phyloP scores from a whole-genome alignment of 2,888 invertebrate genomes.

The Drosophila austrosaltans region DNA sequence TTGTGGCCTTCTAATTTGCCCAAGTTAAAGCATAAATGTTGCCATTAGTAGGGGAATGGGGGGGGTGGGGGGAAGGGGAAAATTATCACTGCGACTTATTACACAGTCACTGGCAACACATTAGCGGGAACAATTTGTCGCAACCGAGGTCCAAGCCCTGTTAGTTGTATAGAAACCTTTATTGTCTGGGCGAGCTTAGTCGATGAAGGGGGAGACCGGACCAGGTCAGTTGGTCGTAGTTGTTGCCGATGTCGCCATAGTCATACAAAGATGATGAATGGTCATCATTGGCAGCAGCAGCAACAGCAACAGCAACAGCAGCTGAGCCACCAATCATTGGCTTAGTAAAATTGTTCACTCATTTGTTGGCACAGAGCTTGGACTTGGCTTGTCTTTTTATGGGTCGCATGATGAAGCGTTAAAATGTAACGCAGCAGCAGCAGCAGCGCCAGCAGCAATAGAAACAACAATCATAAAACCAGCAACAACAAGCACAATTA shows the following conservation, averaged over 20 bases:
- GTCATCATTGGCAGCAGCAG: constrained; percentile 44
- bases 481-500: constrained; percentile 63
- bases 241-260: constrained; percentile 37
- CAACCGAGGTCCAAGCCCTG: constrained; percentile 23
- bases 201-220: constrained; percentile 31
- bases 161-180: constrained; percentile 26
- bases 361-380: constrained; percentile 45
- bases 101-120: constrained; percentile 47
- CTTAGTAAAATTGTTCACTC: constrained; percentile 62
- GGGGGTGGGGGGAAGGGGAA: neutral
- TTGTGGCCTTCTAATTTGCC: constrained; percentile 14
- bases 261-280: constrained; percentile 70
- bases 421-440: constrained; percentile 70
- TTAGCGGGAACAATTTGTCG: constrained; percentile 53
- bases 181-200: constrained; percentile 57
- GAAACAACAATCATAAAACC: constrained; percentile 21
- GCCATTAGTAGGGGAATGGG: neutral
- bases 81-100: constrained; percentile 34
- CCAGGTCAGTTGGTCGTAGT: constrained; percentile 48
- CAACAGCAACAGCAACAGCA: constrained; percentile 24
- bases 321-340: constrained; percentile 64
- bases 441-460: constrained; percentile 45
- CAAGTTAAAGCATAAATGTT: constrained; percentile 1
- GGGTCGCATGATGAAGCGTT: constrained; percentile 75
- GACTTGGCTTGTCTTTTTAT: constrained; percentile 51